Evolutionary conservation across 2,113 vertebrate species (phyloP), one percentile per base, ranked within the genome.

Genomic region (Solea solea): DNA sequence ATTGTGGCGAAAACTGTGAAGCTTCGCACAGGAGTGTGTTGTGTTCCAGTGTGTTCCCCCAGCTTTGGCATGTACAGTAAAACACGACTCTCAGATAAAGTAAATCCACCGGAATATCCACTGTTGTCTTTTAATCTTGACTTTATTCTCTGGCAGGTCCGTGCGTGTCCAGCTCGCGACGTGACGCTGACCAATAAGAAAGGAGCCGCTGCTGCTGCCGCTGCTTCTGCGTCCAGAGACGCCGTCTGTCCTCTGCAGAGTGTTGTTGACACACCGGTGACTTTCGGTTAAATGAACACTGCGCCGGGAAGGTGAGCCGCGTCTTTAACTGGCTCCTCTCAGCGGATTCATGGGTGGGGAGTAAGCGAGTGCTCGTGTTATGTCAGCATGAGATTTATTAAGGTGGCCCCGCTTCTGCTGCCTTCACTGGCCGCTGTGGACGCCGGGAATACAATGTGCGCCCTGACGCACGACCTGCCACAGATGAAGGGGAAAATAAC

Each of bases 1-100:
- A 93, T 84, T 54, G 90, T 93, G 81, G 90, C 91, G 89, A 92
- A 78, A 90, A 93, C 91, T 56, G 78, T 88, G 64, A 94, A 88
- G 90, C 82, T 86, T 85, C 90, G 90, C 89, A 85, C 59, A 42
- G 70, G 75, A 68, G 75, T 81, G 50, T 62, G 62, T 16, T 68
- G 81, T 53, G 76, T 78, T 73, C 65, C 81, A 64, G 67, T 86
- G 60, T 76, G 83, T 88, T 88, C 75, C 89, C 91, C 93, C 91
- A 93, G 93, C 72, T 92, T 91, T 89, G 90, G 90, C 81, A 90
- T 90, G 86, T 88, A 86, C 83, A 57, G 68, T 67, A 59, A 58
- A 76, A 48, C 4, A 3, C 9, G 11, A 11, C 4, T 5, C 11
- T 13, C 10, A 48, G 45, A 12, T 48, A 10, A 48, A 48, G 21